Evolutionary conservation across 2,888 invertebrate species (phyloP).

Genomic region (Cerastis rubricosa): DNA sequence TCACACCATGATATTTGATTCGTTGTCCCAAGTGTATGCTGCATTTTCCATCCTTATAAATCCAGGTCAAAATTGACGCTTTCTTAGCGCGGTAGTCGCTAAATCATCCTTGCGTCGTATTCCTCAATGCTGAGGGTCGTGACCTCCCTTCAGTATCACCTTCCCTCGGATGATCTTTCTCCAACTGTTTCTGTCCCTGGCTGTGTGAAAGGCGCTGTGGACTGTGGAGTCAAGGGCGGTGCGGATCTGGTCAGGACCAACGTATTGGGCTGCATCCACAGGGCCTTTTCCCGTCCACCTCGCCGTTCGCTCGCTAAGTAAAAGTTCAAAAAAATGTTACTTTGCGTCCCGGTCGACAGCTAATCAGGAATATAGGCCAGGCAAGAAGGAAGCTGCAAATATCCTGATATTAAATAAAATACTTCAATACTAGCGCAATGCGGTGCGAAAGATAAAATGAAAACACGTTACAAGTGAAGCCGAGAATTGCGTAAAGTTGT

Average conservation of each 20-base stretch:
- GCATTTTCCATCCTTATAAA: neutral
- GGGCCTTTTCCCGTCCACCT: no score
- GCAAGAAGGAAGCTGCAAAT: neutral
- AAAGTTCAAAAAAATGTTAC: neutral
- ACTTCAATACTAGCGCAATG: constrained; percentile 64
- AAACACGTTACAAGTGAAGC: constrained; percentile 76
- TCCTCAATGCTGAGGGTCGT: no score
- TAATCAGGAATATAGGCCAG: constrained; percentile 1
- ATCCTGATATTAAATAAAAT: constrained; percentile 52
- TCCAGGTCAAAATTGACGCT: neutral
- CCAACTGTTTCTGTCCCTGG: no score
- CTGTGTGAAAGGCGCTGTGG: no score
- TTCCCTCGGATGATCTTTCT: no score
- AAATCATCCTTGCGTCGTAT: no score
- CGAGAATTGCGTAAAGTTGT: constrained; percentile 77
- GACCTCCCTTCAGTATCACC: no score
- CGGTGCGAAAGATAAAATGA: constrained; percentile 73
- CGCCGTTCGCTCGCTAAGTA: no score
- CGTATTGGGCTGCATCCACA: no score
- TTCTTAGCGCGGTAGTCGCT: neutral
- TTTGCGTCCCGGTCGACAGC: no score
- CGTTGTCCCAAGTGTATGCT: neutral
- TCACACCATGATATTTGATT: neutral
- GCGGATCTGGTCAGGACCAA: no score
- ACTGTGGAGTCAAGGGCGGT: no score